Evolutionary conservation across 1,140 invertebrate genomes (phyloP), one percentile per base, ranked within the genome.

Genomic region (Lepidurus packardi): DNA sequence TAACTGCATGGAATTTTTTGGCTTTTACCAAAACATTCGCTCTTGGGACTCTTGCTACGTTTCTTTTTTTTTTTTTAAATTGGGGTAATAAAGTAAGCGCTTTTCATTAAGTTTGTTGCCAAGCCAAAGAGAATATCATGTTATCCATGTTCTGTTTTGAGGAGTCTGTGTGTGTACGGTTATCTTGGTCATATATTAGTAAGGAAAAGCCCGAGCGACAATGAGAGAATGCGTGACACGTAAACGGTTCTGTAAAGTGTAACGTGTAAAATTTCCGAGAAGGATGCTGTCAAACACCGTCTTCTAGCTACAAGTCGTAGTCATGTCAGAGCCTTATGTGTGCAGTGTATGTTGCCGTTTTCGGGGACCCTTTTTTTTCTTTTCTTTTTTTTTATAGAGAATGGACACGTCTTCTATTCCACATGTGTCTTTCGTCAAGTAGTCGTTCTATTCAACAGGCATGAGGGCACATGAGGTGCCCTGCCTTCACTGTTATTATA

Each of bases 341-440:
- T 34, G 34, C 34, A 34, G 3, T 34, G 34, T 34, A 34, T 34
- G 34, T 34, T 34, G 34, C 34, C 34, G 34, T 34, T 34, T 65
- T 65, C 53, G 13, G 53, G 3, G 10, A 47, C 34, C 34, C 34
- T 34, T 34, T 34, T 34, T 47, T 47, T 47, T 2, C 1, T 11
- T 47, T 47, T 25, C 25, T 6, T 47, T 47, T 11, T 47, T 10
- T 47, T 13, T 65, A 65, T 7, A 65, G 7, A 13, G 53, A 21
- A 65, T 21, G 6, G 21, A 65, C 16, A 13, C 21, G 53, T 65
- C 53, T 21, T n/a, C 21, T 7, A 21, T 9, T 21, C 53, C 16
- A 65, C 53, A 65, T 65, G 53, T 65, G 53, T 65, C 53, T 65
- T 65, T 65, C 53, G 53, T 65, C 53, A 65, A 65, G 21, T 9